Evolutionary conservation across 2,113 vertebrate genomes (phyloP), one percentile per base, ranked within the genome.

Genomic region (Chinchilla lanigera): DNA sequence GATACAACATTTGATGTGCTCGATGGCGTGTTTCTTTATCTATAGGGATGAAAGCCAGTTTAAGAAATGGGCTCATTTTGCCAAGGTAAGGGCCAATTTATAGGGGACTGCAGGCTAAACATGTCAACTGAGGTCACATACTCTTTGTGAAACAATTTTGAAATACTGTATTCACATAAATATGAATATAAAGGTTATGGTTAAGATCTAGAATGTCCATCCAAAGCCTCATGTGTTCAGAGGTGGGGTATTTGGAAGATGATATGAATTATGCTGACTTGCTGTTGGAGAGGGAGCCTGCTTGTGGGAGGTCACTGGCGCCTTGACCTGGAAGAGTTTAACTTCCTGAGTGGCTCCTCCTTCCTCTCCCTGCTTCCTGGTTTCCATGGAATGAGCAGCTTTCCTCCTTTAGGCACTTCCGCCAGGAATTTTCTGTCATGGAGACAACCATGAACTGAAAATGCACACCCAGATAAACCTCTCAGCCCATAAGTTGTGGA

Each of bases 11-110:
- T 22, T 84, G 3, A n/a, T 10, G 3, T 38, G 61, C 10, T 81
- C 30, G 14, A 10, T 20, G 20, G 35, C 20, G 81, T 10, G 6
- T 50, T 80, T 92, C 63, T 81, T 44, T 16, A 41, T 44, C 26
- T 33, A 22, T 5, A 1, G 56, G 4, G 33, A 44, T 73, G 5
- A 93, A 92, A 50, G 44, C 33, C 17, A 16, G 1, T 9, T 20
- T 54, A 24, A 38, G 47, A 54, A 94, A 47, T 75, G 28, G 78
- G 3, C 14, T 96, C 58, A 71, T 87, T 90, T 96, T 19, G 71
- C 35, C 4, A 89, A 75, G 13, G 1, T 77, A 54, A 89, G 56
- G 33, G 33, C 1, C 33, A 95, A n/a, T 89, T 67, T 73, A 3
- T 61, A 58, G 47, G 9, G 35, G 26, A 6, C 65, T n/a, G 9